Conservation (phyloP, 2,888 invertebrate species). For the Ennomos quercinarius region DNA sequence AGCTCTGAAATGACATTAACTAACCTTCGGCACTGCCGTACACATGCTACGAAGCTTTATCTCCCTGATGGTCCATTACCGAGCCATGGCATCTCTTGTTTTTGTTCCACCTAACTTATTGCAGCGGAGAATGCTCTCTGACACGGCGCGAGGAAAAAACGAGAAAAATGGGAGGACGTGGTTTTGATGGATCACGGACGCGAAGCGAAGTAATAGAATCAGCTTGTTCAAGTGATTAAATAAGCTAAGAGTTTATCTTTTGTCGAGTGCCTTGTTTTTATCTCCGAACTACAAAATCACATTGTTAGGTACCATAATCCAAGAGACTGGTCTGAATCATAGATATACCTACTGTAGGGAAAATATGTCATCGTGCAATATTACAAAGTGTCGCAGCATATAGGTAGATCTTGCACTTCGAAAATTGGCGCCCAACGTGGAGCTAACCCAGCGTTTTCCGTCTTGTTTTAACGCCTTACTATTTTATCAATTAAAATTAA, state of each 20-base stretch:
- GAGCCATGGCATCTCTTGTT: constrained; percentile 36
- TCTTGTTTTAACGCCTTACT: no score
- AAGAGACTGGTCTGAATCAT: no score
- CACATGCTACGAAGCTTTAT: constrained; percentile 29
- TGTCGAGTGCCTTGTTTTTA: no score
- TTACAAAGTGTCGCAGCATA: no score
- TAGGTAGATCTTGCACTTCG: no score
- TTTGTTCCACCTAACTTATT: constrained; percentile 44
- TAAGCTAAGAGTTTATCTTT: constrained; percentile 1
- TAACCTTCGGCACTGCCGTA: constrained; percentile 16
- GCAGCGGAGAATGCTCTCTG: constrained; percentile 31
- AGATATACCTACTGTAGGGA: no score
- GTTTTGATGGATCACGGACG: constrained; percentile 29
- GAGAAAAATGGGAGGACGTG: constrained; percentile 26
- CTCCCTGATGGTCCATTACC: constrained; percentile 40
- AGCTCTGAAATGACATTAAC: not conserved
- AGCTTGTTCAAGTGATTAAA: constrained; percentile 7
- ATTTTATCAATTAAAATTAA: no score
- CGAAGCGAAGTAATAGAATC: constrained; percentile 22
- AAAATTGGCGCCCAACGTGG: no score
- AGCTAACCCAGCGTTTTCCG: no score
- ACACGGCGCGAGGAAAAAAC: constrained; percentile 21
- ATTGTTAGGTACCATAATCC: no score
- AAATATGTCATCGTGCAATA: no score
- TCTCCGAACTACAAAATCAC: no score